These are phyloP conservation scores for Subacronicta megacephala DNA, from an alignment of 2,888 invertebrate species.

Conservation along the genomic window DNA sequence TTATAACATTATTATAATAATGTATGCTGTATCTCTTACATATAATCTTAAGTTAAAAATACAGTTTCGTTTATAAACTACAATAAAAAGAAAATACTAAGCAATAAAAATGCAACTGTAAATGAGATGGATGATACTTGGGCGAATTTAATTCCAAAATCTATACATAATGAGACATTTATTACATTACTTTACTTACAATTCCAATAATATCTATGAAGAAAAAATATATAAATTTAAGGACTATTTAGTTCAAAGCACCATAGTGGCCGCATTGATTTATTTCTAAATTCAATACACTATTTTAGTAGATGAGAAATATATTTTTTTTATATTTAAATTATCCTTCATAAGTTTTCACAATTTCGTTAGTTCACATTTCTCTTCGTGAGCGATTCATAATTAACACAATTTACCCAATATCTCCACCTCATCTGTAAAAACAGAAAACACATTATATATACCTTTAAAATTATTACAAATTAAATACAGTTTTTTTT, in stretches of 20 bases:
- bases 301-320: slow-evolving; percentile 60
- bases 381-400: slow-evolving; percentile 57
- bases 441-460: too few relatives aligned
- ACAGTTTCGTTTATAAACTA: slow-evolving; percentile 58
- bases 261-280: slow-evolving; percentile 76
- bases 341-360: slow-evolving; percentile 72
- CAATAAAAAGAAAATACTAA: slow-evolving; percentile 71
- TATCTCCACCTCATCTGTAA: slow-evolving; percentile 83
- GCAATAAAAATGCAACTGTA: slow-evolving; percentile 78
- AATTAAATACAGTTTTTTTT: too few relatives aligned
- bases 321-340: slow-evolving; percentile 54
- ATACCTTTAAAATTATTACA: too few relatives aligned
- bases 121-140: slow-evolving; percentile 78
- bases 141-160: slow-evolving; percentile 66
- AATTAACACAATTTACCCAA: slow-evolving; percentile 71
- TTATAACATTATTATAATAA: slow-evolving; percentile 64
- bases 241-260: slow-evolving; percentile 78
- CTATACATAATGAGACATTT: slow-evolving; percentile 46
- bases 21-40: slow-evolving; percentile 73
- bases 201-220: slow-evolving; percentile 56
- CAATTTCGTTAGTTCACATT: slow-evolving; percentile 65
- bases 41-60: slow-evolving; percentile 75
- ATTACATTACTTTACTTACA: slow-evolving; percentile 55
- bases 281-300: slow-evolving; percentile 61
- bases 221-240: slow-evolving; percentile 63